Evolutionary conservation across 30 jellyfish, hydroid and myxozoan genomes (phyloP).

Genomic region (Pelagia noctiluca): DNA sequence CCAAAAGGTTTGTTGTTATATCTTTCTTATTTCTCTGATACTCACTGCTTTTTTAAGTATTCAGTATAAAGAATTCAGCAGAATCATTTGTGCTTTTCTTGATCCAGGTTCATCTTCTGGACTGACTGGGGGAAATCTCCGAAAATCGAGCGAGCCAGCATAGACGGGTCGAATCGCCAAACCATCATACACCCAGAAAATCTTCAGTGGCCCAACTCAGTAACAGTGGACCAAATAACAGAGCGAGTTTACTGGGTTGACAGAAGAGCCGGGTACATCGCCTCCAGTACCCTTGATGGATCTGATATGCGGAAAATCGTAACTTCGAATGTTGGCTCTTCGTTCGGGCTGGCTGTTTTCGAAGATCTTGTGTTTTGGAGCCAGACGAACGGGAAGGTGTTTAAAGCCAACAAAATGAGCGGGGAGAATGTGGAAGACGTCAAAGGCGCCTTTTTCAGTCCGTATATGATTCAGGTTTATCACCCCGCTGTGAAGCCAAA

Average conservation of each 20-base stretch:
- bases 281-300: constrained; percentile 91
- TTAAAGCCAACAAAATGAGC: constrained; percentile 73
- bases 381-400: constrained; percentile 62
- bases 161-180: constrained; percentile 87
- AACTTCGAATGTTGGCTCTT: constrained; percentile 50
- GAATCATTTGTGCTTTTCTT: neutral
- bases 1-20: constrained; percentile 59
- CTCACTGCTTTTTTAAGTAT: neutral
- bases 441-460: constrained; percentile 72
- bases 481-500: constrained; percentile 87
- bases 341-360: constrained; percentile 89
- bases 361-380: constrained; percentile 94
- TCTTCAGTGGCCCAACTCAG: constrained; percentile 79
- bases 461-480: constrained; percentile 78
- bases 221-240: constrained; percentile 76
- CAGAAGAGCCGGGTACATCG: constrained; percentile 60
- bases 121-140: constrained; percentile 86
- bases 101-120: constrained; percentile 86
- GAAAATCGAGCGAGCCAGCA: constrained; percentile 87
- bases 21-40: neutral
- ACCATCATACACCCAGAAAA: constrained; percentile 54
- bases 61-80: neutral
- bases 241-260: constrained; percentile 92
- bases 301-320: constrained; percentile 55
- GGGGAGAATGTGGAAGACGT: constrained; percentile 69